A percentile compares a stretch with the other conserved stretches of the same genome.
These are phyloP conservation scores for Incurvaria masculella DNA, from an alignment of 2,888 invertebrate species.

Conservation along the genomic window DNA sequence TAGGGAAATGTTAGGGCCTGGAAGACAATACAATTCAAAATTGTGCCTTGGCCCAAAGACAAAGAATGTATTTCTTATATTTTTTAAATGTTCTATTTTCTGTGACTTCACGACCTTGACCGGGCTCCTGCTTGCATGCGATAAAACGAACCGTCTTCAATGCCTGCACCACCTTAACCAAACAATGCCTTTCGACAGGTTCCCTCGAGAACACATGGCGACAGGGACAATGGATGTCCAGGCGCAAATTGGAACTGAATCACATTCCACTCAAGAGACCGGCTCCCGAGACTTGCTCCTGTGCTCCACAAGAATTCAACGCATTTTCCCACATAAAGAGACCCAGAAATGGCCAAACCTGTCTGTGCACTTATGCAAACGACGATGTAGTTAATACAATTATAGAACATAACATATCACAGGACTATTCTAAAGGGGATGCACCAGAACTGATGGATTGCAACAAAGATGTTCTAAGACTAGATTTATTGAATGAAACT, in stretches of 20 bases:
- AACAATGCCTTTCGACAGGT: conserved; percentile 33
- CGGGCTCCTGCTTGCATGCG: background rate
- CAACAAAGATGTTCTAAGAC: too few species aligned
- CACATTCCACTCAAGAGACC: conserved; percentile 30
- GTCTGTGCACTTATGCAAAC: conserved; percentile 3
- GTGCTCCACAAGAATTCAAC: conserved; percentile 15
- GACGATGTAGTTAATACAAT: background rate
- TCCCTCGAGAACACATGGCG: conserved; percentile 81
- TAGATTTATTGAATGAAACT: too few species aligned
- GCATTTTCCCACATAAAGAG: conserved; percentile 2
- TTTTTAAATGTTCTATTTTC: background rate
- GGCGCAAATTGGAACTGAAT: conserved; percentile 33
- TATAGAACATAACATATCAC: background rate
- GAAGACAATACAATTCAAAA: conserved; percentile 47
- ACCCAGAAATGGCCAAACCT: conserved; percentile 1
- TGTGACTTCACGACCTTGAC: background rate
- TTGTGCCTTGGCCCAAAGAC: background rate
- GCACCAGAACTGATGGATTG: too few species aligned
- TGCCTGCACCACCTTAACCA: background rate
- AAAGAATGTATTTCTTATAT: background rate
- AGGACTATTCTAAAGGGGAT: background rate
- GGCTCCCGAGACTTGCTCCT: conserved; percentile 19
- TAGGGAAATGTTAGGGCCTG: too few species aligned
- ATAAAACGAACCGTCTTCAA: background rate
- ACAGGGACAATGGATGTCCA: conserved; percentile 65